phyloP scores from a whole-genome alignment of 2,888 invertebrate species.

The Torymus auratus region DNA sequence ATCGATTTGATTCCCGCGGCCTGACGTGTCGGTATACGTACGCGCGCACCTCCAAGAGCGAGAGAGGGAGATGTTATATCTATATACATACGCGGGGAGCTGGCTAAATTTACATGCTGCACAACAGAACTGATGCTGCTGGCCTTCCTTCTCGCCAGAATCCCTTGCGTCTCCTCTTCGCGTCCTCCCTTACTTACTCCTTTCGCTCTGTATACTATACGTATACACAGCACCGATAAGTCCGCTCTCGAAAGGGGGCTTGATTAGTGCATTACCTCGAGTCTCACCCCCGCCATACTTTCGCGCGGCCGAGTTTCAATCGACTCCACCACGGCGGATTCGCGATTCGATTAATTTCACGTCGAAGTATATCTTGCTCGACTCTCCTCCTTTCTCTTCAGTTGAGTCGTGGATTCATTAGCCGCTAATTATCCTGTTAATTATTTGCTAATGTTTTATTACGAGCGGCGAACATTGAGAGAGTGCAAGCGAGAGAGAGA shows the following conservation, averaged over 20 bases:
- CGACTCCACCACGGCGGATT: background rate
- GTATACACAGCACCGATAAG: constrained; percentile 65
- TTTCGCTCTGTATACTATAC: too few relatives aligned
- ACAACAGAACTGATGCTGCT: constrained; percentile 7
- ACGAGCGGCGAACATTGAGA: background rate
- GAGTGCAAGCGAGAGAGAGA: background rate
- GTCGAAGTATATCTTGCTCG: background rate
- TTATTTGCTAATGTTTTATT: constrained; percentile 47
- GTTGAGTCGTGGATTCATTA: constrained; percentile 39
- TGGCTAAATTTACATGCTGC: constrained; percentile 74
- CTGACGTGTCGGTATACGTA: constrained; percentile 70
- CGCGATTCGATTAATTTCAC: constrained; percentile 28
- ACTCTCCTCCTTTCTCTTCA: background rate
- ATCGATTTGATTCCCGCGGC: constrained; percentile 76
- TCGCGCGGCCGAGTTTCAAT: constrained; percentile 23
- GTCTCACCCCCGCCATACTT: constrained; percentile 39
- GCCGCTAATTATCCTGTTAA: constrained; percentile 39
- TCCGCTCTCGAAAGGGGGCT: constrained; percentile 67
- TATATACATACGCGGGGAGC: constrained; percentile 67
- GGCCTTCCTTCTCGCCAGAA: constrained; percentile 32
- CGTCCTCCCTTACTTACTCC: constrained; percentile 11
- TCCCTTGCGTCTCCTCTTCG: constrained; percentile 14
- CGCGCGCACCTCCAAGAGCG: too few relatives aligned
- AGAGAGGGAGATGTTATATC: background rate
- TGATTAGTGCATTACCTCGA: constrained; percentile 72